These are phyloP conservation scores for Ophiothrix spiculata DNA, from an alignment of 35 echinoderm and acorn worm species.

Conservation along the genomic window DNA sequence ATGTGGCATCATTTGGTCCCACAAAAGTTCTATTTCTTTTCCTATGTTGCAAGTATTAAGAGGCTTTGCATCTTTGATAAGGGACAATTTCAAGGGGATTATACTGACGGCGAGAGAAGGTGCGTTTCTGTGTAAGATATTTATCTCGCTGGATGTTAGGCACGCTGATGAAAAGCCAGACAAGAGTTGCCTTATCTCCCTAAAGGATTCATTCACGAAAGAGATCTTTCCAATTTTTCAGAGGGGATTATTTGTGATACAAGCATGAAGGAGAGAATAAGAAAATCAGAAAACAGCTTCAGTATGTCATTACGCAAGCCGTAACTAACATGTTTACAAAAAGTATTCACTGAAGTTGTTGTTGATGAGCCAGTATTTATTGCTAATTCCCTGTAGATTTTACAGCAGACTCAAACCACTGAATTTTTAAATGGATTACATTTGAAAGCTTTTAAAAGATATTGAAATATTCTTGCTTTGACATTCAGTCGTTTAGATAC, in stretches of 20 bases:
- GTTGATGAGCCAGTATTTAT: neutral
- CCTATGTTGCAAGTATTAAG: conserved; percentile 5
- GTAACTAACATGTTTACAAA: too few species aligned
- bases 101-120: neutral
- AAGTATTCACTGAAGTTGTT: neutral
- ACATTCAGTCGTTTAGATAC: too few species aligned
- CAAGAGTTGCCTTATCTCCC: neutral
- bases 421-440: neutral
- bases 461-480: neutral
- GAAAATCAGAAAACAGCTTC: too few species aligned
- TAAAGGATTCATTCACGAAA: neutral
- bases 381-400: neutral
- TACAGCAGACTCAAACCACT: neutral
- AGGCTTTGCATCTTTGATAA: conserved; percentile 10
- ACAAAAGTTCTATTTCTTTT: neutral
- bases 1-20: conserved; percentile 11
- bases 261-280: too few species aligned
- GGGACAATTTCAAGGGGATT: neutral
- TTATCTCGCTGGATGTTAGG: neutral
- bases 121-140: neutral
- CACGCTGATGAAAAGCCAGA: neutral
- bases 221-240: neutral
- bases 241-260: conserved; percentile 4
- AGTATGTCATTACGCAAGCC: too few species aligned
- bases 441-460: neutral